Evolutionary conservation across 2,113 vertebrate genomes (phyloP).

Genomic region (Chloropsis cyanopogon): DNA sequence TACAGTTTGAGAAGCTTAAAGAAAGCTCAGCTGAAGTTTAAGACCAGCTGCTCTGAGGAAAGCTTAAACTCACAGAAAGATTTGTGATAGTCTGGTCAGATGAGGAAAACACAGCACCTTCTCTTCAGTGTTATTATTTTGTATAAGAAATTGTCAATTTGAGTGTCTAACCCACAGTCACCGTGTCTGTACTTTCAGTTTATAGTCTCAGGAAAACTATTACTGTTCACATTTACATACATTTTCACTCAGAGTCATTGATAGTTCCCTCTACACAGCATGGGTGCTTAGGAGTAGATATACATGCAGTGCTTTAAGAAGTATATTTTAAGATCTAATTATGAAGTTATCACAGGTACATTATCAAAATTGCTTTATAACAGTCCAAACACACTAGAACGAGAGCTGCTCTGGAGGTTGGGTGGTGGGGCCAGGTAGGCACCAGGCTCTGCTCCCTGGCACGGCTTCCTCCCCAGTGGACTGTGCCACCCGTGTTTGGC

Average conservation of each 20-base stretch:
- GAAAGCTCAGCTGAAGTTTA: not conserved
- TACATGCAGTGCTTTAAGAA: not conserved
- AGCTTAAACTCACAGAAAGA: not conserved
- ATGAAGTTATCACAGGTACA: not conserved
- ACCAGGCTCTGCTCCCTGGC: not conserved
- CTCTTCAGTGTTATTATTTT: not conserved
- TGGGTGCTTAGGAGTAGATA: not conserved
- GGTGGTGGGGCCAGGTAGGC: too few relatives aligned
- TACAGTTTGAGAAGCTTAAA: not conserved
- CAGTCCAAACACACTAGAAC: not conserved
- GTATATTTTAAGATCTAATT: not conserved
- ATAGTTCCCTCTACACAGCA: not conserved
- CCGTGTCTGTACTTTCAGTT: not conserved
- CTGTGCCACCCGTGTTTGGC: fast-evolving
- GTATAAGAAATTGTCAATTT: not conserved
- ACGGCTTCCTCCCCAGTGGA: not conserved
- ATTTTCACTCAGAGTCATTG: not conserved
- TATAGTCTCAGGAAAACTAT: not conserved
- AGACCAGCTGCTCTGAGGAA: not conserved
- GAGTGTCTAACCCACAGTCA: not conserved
- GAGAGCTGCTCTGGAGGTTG: not conserved
- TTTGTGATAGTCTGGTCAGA: not conserved
- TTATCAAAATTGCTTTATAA: not conserved
- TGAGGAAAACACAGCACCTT: not conserved
- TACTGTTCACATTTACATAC: not conserved